Percentiles rank a stretch among this genome's conserved stretches.
Evolutionary conservation across 2,888 invertebrate genomes (phyloP).

Genomic region (Anoncus sp.): DNA sequence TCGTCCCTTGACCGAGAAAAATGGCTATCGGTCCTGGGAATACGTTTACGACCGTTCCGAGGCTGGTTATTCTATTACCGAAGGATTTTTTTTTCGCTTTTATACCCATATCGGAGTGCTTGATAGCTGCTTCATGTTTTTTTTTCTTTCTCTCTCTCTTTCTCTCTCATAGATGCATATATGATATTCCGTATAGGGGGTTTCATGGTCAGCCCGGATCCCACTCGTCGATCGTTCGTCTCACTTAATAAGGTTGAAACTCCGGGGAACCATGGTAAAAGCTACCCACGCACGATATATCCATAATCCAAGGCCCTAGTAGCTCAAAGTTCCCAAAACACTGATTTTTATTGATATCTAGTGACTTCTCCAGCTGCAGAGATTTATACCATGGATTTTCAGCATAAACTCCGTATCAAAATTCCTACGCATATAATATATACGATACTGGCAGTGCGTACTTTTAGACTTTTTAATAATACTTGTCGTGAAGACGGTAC

Average conservation of each 20-base stretch:
- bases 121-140: conserved; percentile 54
- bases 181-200: conserved; percentile 20
- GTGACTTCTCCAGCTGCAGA: not conserved
- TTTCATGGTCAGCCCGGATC: conserved; percentile 53
- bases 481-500: too few relatives aligned
- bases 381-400: conserved; percentile 38
- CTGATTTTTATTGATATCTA: too few relatives aligned
- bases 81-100: conserved; percentile 80
- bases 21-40: conserved; percentile 82
- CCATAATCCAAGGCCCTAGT: too few relatives aligned
- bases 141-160: too few relatives aligned
- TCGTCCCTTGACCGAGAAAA: conserved; percentile 83
- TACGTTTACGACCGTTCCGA: conserved; percentile 82
- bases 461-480: too few relatives aligned
- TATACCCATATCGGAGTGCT: conserved; percentile 76
- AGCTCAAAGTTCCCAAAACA: too few relatives aligned
- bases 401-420: conserved; percentile 17
- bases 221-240: conserved; percentile 74
- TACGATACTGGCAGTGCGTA: too few relatives aligned
- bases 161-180: not conserved
- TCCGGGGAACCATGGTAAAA: conserved; percentile 52
- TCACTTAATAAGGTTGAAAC: conserved; percentile 75
- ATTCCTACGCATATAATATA: too few relatives aligned
- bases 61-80: conserved; percentile 82
- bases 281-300: not conserved